phyloP scores from a whole-genome alignment of 2,888 invertebrate genomes.

The Pyrrhia umbra region DNA sequence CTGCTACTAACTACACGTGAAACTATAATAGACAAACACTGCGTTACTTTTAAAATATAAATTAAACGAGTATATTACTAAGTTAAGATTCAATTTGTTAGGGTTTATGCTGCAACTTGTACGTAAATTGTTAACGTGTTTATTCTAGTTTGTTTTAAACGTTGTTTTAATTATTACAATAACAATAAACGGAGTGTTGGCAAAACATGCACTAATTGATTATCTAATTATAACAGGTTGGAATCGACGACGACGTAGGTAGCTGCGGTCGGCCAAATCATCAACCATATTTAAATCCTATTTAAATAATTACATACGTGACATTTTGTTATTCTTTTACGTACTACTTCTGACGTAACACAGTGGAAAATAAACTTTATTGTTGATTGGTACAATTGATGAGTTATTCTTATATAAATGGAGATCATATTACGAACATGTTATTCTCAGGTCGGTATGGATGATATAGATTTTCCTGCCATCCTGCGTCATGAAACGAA shows the following conservation, averaged over 20 bases:
- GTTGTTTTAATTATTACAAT: slow-evolving; percentile 4
- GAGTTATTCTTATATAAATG: slow-evolving; percentile 11
- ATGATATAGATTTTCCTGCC: not conserved
- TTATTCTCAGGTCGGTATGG: not conserved
- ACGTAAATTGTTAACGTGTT: not conserved
- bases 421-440: not conserved
- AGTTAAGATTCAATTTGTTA: too few relatives aligned
- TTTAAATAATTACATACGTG: slow-evolving; percentile 17
- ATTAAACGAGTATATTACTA: too few relatives aligned
- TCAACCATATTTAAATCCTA: slow-evolving; percentile 20
- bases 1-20: too few relatives aligned
- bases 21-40: too few relatives aligned
- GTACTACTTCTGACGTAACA: slow-evolving; percentile 4
- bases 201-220: slow-evolving; percentile 35
- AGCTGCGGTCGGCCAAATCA: slow-evolving; percentile 17
- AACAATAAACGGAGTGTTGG: slow-evolving; percentile 21
- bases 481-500: not conserved
- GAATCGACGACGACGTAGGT: slow-evolving; percentile 21
- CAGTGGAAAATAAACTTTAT: slow-evolving; percentile 28
- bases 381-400: not conserved
- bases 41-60: too few relatives aligned
- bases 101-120: not conserved
- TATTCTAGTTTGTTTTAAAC: not conserved
- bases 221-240: slow-evolving; percentile 1
- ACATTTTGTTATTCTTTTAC: not conserved